A percentile compares a stretch with the other conserved stretches of the same genome.
Conservation (phyloP, 2,113 vertebrate genomes). For the Eurypyga helias region DNA sequence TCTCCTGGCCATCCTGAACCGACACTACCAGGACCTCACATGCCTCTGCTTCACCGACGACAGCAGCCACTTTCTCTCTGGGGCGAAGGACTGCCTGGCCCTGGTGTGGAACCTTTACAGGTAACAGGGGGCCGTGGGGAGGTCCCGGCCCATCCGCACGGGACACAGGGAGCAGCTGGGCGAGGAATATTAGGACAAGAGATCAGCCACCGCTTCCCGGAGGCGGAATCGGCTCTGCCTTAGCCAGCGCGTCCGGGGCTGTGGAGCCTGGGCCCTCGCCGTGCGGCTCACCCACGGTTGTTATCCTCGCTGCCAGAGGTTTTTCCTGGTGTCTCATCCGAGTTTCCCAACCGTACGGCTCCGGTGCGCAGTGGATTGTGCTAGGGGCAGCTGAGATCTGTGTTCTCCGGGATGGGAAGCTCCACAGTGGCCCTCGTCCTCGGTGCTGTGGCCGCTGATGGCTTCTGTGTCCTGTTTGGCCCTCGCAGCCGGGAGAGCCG, state of each 20-base stretch:
- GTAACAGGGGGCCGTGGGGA: slow-evolving; percentile 39
- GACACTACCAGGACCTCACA: slow-evolving; percentile 94
- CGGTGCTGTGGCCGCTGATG: rapidly evolving
- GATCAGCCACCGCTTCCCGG: rapidly evolving
- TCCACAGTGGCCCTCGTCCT: background rate
- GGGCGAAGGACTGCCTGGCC: slow-evolving; percentile 92
- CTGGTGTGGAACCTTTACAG: slow-evolving; percentile 91
- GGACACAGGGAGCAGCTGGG: background rate
- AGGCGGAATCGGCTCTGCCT: background rate
- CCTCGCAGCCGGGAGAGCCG: background rate
- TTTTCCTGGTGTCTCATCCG: background rate
- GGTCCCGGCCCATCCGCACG: rapidly evolving
- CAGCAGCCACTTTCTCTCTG: slow-evolving; percentile 93
- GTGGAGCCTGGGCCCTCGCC: background rate
- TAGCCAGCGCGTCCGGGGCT: rapidly evolving
- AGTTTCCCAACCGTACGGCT: background rate
- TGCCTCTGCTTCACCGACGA: slow-evolving; percentile 93
- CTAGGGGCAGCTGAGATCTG: background rate
- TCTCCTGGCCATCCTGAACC: slow-evolving; percentile 87
- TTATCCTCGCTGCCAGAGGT: rapidly evolving
- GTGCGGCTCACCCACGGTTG: background rate
- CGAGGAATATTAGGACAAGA: background rate
- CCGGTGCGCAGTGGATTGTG: background rate
- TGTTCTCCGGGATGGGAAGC: background rate
- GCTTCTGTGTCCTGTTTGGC: background rate